Percentiles rank a stretch among this genome's conserved stretches.
phyloP scores from a whole-genome alignment of 1,140 invertebrate species.

The Heliconius hermathena region DNA sequence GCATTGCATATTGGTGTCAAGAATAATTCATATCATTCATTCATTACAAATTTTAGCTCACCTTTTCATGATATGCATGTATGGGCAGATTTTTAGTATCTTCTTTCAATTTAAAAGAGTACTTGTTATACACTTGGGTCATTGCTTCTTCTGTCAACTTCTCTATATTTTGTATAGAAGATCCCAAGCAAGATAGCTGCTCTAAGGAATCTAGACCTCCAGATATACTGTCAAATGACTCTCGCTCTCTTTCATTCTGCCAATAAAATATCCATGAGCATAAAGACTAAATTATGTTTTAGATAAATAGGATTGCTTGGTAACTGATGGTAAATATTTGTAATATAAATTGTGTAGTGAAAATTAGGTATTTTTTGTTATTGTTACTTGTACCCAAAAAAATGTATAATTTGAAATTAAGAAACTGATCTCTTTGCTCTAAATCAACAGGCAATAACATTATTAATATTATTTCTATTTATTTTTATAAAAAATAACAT shows the following conservation, averaged over 20 bases:
- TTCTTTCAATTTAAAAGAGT: slow-evolving; percentile 67
- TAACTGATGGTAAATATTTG: no score
- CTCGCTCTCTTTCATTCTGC: slow-evolving; percentile 58
- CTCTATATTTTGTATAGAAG: slow-evolving; percentile 48
- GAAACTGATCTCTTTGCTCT: no score
- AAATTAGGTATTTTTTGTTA: no score
- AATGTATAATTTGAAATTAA: no score
- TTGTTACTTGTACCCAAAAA: no score
- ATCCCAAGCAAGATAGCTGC: slow-evolving; percentile 53
- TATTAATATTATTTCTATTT: no score
- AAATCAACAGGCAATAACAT: no score
- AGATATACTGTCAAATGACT: slow-evolving; percentile 53
- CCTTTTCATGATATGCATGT: slow-evolving; percentile 61
- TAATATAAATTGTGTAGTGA: no score
- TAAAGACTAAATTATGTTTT: background rate
- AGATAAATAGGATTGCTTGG: background rate
- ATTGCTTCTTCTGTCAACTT: slow-evolving; percentile 68
- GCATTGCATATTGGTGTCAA: background rate
- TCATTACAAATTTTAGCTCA: slow-evolving; percentile 34
- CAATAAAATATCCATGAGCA: background rate
- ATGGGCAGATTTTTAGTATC: slow-evolving; percentile 70
- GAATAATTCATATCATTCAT: slow-evolving; percentile 18
- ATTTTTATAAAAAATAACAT: no score
- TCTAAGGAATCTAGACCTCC: slow-evolving; percentile 67
- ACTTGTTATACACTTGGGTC: slow-evolving; percentile 71